Evolutionary conservation across 2,888 invertebrate genomes (phyloP), one percentile per base, ranked within the genome.

Genomic region (Meloe dianella): DNA sequence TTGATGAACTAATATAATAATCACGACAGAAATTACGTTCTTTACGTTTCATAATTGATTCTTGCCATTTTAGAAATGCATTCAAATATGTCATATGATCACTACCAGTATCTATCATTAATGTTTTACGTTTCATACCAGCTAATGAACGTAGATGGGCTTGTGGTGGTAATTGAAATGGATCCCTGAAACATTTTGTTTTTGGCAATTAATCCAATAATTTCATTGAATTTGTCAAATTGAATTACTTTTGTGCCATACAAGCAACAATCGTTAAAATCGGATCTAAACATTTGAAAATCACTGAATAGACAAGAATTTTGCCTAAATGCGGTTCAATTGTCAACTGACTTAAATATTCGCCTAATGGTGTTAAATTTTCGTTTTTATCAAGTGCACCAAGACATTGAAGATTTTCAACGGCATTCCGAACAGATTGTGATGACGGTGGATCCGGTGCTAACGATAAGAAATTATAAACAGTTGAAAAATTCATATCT

Each of bases 241-340:
- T 20, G 3, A 17, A 57, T 78, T 87, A 91, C 86, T 89, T 89
- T 79, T 91, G 89, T 0, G 96, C 92, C 73, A 97, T 86, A 71
- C 91, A 90, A 79, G 96, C 93, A 0, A 95, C 95, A 51, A 99
- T 92, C 0, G 97, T 97, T 64, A 96, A 84, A 32, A 98, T 88
- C 1, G 98, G 97, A 82, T 97, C 96, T 38, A 97, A 85, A 82
- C 98, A 99, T 81, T 95, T 94, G 73, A 97, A 88, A 3, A 96
- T 92, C 51, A 96, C 90, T 1, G 95, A 91, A 81, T 95, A 96
- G 0, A 99, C 85, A 67, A 99, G 84, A 90, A 96, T 94, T 83
- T 98, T 97, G 5, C 95, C 97, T 57, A 96, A 85, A 74, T 93
- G 91, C 0, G 98, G 97, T 76, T 97, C 96, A 1, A 98, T 88